Evolutionary conservation across 2,797 vertebrate genomes (phyloP), one percentile per base, ranked within the genome.

Genomic region (Anguilla pacifica): DNA sequence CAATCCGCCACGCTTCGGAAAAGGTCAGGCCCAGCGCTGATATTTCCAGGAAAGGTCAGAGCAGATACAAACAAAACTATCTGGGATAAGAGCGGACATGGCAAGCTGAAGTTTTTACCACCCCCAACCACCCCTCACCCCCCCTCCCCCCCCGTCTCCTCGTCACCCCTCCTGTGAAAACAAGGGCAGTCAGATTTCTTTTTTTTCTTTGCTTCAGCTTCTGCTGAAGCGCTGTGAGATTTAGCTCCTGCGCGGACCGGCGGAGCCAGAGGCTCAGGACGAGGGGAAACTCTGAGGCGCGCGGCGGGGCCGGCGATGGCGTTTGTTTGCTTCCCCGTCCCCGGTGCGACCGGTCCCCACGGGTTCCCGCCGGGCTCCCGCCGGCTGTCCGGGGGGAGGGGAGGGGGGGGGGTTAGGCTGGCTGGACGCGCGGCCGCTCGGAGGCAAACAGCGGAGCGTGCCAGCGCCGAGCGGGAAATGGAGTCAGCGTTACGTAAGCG

Each of bases 381-480:
- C 22, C 22, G 43, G 74, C 64, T 59, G 51, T 77, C 70, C 39
- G 39, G 39, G 39, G 39, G 39, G 3, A 3, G 2, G 39, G 25
- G 39, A 17, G 22, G 49, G 59, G 46, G 22, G 25, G 39, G 39
- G 9, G 51, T 10, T 51, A 6, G 39, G 35, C 39, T 74, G 1
- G 25, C 43, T 81, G 17, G 46, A 51, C 51, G 31, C 22, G n/a
- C 53, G 39, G 53, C 49, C 22, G 83, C 17, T 70, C 84, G 55
- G 83, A 51, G 84, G 55, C 61, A 39, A 72, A 17, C 51, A 49
- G 87, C 35, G 31, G 25, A 35, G 49, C 31, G 31, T 46, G 94
- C 94, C 94, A 95, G 92, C 89, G 86, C 70, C 59, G 91, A 94
- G 94, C 93, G 93, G 95, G 95, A 95, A 95, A 92, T 91, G 88